A percentile compares a stretch with the other conserved stretches of the same genome.
phyloP scores from a whole-genome alignment of 2,113 vertebrate species.

The Megaceryle maxima region DNA sequence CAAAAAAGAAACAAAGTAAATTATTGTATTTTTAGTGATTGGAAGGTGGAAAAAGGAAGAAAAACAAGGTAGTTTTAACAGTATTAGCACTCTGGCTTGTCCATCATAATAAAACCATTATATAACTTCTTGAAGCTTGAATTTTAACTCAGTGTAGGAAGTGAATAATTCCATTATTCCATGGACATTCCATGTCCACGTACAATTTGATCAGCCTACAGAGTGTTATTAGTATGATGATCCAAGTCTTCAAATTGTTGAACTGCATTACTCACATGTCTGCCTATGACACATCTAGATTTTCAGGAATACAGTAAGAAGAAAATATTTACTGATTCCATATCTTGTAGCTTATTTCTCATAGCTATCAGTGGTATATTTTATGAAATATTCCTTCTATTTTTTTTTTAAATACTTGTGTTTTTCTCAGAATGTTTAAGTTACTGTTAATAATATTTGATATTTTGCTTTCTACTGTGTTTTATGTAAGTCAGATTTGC shows the following conservation, averaged over 20 bases:
- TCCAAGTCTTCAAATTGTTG: neutral
- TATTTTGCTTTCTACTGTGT: neutral
- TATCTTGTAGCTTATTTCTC: neutral
- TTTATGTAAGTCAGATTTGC: neutral
- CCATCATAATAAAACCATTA: neutral
- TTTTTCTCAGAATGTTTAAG: neutral
- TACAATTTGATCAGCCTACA: neutral
- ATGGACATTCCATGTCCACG: neutral
- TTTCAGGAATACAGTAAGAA: neutral
- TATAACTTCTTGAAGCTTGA: neutral
- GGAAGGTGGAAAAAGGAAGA: neutral
- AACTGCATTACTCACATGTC: neutral
- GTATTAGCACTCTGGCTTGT: neutral
- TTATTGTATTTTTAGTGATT: neutral
- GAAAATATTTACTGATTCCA: neutral
- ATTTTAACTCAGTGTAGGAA: neutral
- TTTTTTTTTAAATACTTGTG: neutral
- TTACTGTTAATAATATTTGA: neutral
- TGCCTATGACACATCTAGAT: rapidly evolving
- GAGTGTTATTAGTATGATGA: neutral
- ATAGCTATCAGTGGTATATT: neutral
- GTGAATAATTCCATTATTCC: neutral
- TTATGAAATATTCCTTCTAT: neutral
- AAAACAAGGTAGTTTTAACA: neutral
- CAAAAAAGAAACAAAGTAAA: neutral